Percentiles rank a stretch among this genome's conserved stretches.
Conservation (phyloP, 2,797 vertebrate genomes). For the Manis javanica region DNA sequence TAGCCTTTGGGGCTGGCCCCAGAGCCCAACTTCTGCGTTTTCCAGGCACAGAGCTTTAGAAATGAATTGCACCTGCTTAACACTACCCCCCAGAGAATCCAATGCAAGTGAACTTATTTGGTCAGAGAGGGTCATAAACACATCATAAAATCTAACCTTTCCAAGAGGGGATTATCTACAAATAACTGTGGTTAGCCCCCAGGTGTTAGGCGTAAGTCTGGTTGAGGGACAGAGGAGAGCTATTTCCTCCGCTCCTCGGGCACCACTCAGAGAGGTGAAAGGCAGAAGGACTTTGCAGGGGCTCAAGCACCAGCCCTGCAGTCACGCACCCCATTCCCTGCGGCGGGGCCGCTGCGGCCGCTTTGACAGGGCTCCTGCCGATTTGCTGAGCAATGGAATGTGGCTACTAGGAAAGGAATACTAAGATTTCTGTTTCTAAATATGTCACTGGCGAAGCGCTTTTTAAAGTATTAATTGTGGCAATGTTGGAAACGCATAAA, state of each 20-base stretch:
- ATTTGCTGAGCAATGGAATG: slow-evolving; percentile 71
- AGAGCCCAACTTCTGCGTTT: not conserved
- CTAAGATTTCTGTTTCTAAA: slow-evolving; percentile 83
- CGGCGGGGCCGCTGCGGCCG: slow-evolving; percentile 63
- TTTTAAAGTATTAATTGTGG: slow-evolving; percentile 82
- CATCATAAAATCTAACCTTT: slow-evolving; percentile 89
- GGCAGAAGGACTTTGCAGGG: slow-evolving; percentile 78
- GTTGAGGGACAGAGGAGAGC: slow-evolving; percentile 70
- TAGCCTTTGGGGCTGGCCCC: slow-evolving; percentile 21
- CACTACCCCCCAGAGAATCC: slow-evolving; percentile 24
- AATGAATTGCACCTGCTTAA: slow-evolving; percentile 75
- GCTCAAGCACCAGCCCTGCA: slow-evolving; percentile 76
- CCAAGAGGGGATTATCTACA: slow-evolving; percentile 89
- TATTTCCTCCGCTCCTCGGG: slow-evolving; percentile 73
- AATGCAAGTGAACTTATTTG: slow-evolving; percentile 69
- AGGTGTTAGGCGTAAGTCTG: slow-evolving; percentile 81
- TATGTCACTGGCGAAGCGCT: slow-evolving; percentile 79
- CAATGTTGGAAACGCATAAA: slow-evolving; percentile 80
- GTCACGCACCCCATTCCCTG: slow-evolving; percentile 52
- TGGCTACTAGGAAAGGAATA: slow-evolving; percentile 73
- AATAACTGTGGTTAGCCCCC: slow-evolving; percentile 89
- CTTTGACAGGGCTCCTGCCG: slow-evolving; percentile 62
- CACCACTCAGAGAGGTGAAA: slow-evolving; percentile 52
- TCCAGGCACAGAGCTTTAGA: slow-evolving; percentile 65
- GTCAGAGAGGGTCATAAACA: slow-evolving; percentile 69